Percentiles rank a stretch among this genome's conserved stretches.
Conservation (phyloP, 2,113 vertebrate genomes). For the Hyla sarda region DNA sequence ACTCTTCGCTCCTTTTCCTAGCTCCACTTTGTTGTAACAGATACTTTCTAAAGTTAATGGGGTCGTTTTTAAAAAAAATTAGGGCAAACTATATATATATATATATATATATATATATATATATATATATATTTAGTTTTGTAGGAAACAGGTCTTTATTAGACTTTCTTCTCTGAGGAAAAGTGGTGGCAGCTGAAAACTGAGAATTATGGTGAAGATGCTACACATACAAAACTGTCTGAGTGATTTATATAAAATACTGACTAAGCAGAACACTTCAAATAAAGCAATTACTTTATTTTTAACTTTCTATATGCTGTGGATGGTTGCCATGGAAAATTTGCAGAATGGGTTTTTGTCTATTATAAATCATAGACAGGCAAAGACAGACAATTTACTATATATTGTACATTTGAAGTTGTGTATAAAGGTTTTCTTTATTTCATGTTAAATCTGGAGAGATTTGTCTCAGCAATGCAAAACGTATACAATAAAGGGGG, state of each 20-base stretch:
- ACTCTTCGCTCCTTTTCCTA: too few species aligned
- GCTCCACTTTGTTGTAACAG: too few species aligned
- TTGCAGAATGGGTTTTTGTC: neutral
- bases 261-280: slow-evolving; percentile 29
- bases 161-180: slow-evolving; percentile 4
- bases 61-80: slow-evolving; percentile 51
- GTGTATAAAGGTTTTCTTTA: neutral
- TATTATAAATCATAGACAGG: slow-evolving; percentile 9
- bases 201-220: slow-evolving; percentile 34
- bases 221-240: slow-evolving; percentile 1
- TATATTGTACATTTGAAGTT: neutral
- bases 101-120: too few species aligned
- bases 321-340: slow-evolving; percentile 21
- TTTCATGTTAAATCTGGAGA: neutral
- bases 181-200: slow-evolving; percentile 15
- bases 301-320: neutral
- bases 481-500: neutral
- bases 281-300: slow-evolving; percentile 28
- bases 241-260: slow-evolving; percentile 30
- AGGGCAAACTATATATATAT: too few species aligned
- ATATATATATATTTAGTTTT: too few species aligned
- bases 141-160: slow-evolving; percentile 21
- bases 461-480: neutral
- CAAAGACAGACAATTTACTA: neutral
- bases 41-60: too few species aligned